Conservation (phyloP, 2,888 invertebrate genomes). For the Drosophila mimica region DNA sequence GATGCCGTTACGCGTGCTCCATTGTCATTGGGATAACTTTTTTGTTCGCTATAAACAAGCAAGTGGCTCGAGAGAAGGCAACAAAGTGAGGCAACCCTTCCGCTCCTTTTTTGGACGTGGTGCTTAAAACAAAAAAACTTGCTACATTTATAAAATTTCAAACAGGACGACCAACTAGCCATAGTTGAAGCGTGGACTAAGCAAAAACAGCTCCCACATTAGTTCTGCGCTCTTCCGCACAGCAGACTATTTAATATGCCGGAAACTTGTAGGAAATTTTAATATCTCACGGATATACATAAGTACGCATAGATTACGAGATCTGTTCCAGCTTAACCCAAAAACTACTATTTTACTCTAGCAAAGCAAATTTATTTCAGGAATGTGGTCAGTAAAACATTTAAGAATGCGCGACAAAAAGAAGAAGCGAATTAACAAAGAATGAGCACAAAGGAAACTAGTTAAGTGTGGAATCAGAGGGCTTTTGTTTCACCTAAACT, state of each 20-base stretch:
- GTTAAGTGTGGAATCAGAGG: not conserved
- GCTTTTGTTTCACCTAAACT: not conserved
- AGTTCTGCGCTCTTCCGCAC: not conserved
- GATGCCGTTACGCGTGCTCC: slow-evolving; percentile 41
- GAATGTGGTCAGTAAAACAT: not conserved
- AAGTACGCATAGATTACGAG: slow-evolving; percentile 7
- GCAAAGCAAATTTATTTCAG: not conserved
- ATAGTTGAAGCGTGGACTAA: not conserved
- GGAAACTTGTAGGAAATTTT: slow-evolving; percentile 16
- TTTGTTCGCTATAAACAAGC: slow-evolving; percentile 35
- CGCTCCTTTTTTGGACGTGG: slow-evolving; percentile 12
- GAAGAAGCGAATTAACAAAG: not conserved
- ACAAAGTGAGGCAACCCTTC: slow-evolving; percentile 29
- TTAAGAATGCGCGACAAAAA: not conserved
- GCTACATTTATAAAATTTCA: slow-evolving; percentile 19
- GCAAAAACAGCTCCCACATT: not conserved
- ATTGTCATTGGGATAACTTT: slow-evolving; percentile 32
- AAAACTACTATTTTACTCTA: not conserved
- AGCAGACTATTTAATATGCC: slow-evolving; percentile 18
- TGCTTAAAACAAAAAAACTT: slow-evolving; percentile 24
- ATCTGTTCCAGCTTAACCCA: not conserved
- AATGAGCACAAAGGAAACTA: no score
- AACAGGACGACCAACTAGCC: slow-evolving; percentile 18
- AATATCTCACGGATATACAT: slow-evolving; percentile 3
- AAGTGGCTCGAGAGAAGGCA: slow-evolving; percentile 30